A percentile compares a stretch with the other conserved stretches of the same genome.
Evolutionary conservation across 1,140 invertebrate genomes (phyloP).

Genomic region (Macrosteles quadrilineatus): DNA sequence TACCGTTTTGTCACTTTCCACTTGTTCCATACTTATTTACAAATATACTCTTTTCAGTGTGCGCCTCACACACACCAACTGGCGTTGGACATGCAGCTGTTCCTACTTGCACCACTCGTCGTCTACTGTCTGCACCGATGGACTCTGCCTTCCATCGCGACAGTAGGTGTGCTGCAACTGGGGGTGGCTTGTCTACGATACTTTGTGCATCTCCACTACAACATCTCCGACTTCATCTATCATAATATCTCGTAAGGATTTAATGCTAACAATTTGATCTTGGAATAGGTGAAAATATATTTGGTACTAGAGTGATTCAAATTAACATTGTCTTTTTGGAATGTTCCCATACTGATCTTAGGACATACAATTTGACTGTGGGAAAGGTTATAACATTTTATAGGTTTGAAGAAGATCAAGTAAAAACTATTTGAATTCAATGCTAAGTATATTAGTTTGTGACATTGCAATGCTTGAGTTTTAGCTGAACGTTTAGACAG

Average conservation of each 20-base stretch:
- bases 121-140: slow-evolving; percentile 65
- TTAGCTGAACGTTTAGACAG: too few species aligned
- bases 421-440: background rate
- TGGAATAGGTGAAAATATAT: background rate
- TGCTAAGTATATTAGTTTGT: too few species aligned
- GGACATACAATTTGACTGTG: background rate
- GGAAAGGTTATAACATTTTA: background rate
- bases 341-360: background rate
- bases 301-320: background rate
- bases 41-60: slow-evolving; percentile 59
- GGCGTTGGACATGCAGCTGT: slow-evolving; percentile 81
- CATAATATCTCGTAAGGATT: slow-evolving; percentile 29
- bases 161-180: background rate
- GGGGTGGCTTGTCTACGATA: slow-evolving; percentile 23
- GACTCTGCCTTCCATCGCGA: slow-evolving; percentile 35
- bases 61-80: slow-evolving; percentile 69
- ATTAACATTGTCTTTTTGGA: background rate
- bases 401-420: background rate
- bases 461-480: too few species aligned
- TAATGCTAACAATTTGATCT: too few species aligned
- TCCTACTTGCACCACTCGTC: slow-evolving; percentile 67
- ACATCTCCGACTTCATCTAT: slow-evolving; percentile 31
- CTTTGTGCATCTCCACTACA: background rate
- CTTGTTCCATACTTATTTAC: too few species aligned
- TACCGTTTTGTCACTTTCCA: too few species aligned